These are phyloP conservation scores for Eretmocerus hayati DNA, from an alignment of 2,888 invertebrate genomes.

Conservation along the genomic window DNA sequence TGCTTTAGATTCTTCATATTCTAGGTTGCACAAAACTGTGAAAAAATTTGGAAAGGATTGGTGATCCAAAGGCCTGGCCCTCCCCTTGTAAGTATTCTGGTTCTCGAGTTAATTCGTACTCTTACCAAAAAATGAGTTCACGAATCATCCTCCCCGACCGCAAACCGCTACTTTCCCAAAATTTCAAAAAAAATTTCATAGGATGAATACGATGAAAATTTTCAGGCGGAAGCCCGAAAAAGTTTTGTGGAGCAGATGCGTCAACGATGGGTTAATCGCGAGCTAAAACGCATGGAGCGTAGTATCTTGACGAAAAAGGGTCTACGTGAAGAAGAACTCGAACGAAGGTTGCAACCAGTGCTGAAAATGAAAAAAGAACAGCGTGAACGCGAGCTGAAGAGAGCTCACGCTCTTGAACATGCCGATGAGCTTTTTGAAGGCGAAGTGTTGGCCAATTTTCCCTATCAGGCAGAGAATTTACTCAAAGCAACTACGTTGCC, in stretches of 20 bases:
- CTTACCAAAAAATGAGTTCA: no score
- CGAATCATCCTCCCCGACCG: no score
- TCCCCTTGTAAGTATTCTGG: no score
- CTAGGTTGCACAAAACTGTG: no score
- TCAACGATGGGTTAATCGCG: conserved; percentile 53
- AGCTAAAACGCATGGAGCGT: conserved; percentile 59
- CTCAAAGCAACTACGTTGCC: no score
- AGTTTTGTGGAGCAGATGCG: conserved; percentile 6
- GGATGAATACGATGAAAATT: not conserved
- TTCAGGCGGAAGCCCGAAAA: not conserved
- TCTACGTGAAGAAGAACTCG: conserved; percentile 55
- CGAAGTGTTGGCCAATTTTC: conserved; percentile 56
- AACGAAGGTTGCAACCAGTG: conserved; percentile 56
- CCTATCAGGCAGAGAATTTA: conserved; percentile 44
- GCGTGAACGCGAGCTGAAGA: conserved; percentile 53
- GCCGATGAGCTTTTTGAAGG: conserved; percentile 61
- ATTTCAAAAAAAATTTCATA: not conserved
- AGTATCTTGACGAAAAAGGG: conserved; percentile 59
- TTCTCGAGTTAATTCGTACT: no score
- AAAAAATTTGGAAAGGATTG: no score
- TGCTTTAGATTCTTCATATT: no score
- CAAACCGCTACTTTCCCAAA: no score
- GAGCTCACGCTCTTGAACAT: conserved; percentile 53
- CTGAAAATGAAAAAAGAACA: conserved; percentile 55
- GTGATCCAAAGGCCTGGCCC: no score